Conservation (phyloP, 2,888 invertebrate species). For the Calameuta idolon region DNA sequence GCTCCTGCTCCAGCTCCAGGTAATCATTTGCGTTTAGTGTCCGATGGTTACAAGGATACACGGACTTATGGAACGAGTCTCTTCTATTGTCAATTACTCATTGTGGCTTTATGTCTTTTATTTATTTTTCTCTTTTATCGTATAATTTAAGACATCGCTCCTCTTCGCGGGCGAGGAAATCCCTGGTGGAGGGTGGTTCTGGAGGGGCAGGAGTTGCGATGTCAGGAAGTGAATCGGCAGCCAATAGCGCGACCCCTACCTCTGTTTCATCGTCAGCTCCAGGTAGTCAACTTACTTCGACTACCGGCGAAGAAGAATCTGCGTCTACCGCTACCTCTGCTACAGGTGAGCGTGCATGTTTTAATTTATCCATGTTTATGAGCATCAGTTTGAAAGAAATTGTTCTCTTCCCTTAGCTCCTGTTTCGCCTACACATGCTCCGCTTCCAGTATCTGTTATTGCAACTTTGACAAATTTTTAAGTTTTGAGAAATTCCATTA, state of each 20-base stretch:
- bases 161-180: conserved; percentile 67
- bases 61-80: neutral
- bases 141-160: conserved; percentile 63
- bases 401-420: neutral
- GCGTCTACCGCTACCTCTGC: conserved; percentile 56
- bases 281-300: conserved; percentile 53
- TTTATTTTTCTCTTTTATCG: neutral
- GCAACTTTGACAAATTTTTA: neutral
- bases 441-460: neutral
- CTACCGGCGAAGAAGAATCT: conserved; percentile 57
- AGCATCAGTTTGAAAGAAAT: neutral
- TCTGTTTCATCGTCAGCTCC: conserved; percentile 55
- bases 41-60: neutral
- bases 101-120: neutral
- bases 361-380: neutral
- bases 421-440: neutral
- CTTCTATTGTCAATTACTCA: neutral
- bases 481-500: neutral
- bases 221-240: conserved; percentile 59
- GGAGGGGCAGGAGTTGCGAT: conserved; percentile 53
- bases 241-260: conserved; percentile 54
- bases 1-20: conserved; percentile 76
- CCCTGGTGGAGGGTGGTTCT: conserved; percentile 69
- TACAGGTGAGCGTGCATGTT: conserved; percentile 39
- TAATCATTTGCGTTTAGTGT: conserved; percentile 41